phyloP scores from a whole-genome alignment of 1,140 invertebrate species.

The Apis laboriosa region DNA sequence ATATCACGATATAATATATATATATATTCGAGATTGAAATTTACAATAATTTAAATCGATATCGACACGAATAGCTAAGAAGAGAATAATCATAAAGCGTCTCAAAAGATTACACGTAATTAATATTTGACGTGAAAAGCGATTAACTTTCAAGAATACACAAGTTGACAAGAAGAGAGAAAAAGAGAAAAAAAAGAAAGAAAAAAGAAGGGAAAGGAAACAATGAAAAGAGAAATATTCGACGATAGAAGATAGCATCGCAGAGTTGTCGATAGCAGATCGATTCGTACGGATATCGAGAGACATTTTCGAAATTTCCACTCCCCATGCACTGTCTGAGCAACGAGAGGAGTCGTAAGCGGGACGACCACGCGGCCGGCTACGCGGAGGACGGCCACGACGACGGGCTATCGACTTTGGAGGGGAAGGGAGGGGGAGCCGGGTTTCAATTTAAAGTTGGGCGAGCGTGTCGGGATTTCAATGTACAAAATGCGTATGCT shows the following conservation, averaged over 20 bases:
- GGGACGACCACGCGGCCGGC: slow-evolving; percentile 16
- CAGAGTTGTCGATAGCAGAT: too few relatives aligned
- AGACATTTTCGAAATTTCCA: background rate
- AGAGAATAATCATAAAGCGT: too few relatives aligned
- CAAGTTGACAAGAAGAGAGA: too few relatives aligned
- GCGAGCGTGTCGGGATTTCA: slow-evolving; percentile 76
- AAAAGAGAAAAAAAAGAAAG: too few relatives aligned
- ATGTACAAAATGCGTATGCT: slow-evolving; percentile 79
- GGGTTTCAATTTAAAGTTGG: slow-evolving; percentile 79
- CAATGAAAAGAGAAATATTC: background rate
- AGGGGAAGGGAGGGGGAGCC: slow-evolving; percentile 33
- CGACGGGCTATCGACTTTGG: slow-evolving; percentile 42
- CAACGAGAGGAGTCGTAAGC: background rate
- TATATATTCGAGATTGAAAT: too few relatives aligned
- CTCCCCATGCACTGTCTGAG: background rate
- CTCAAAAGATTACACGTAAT: too few relatives aligned
- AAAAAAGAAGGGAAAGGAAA: background rate
- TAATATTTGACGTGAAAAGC: too few relatives aligned
- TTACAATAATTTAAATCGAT: too few relatives aligned
- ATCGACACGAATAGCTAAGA: too few relatives aligned
- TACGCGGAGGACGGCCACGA: slow-evolving; percentile 21
- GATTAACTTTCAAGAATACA: too few relatives aligned
- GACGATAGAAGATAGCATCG: too few relatives aligned
- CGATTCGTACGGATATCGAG: background rate
- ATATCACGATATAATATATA: background rate